Evolutionary conservation across 2,113 vertebrate genomes (phyloP), one percentile per base, ranked within the genome.

Genomic region (Nannobrachium achirus): DNA sequence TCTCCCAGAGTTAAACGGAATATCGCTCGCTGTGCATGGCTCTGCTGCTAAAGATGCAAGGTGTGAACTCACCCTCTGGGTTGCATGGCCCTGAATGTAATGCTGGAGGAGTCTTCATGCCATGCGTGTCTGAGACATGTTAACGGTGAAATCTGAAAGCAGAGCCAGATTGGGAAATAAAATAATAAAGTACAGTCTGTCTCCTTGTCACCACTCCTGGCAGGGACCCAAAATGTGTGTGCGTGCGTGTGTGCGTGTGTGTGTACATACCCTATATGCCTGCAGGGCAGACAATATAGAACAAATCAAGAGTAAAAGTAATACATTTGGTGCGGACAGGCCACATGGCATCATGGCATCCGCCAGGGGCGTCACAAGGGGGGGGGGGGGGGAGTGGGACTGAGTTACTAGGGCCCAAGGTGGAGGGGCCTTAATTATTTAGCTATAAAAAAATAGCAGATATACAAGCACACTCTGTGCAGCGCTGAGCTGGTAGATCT

Each of bases 151-250:
- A 66, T 8, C 65, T 56, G 64, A 68, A 69, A 56, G 45, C 8
- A 18, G 39, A 55, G 64, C 79, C 83, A 86, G 85, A 82, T 81
- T 78, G 85, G 76, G 58, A 42, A 66, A 25, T 25, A 25, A 25
- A 25, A 25, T 25, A 25, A 25, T 25, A 25, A 82, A 75, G 62
- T 63, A 48, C 20, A 59, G 68, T 42, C 63, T 45, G 73, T 46
- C 58, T 64, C 53, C 40, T 4, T 80, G 82, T 80, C 80, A 66
- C 63, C 8, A 15, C 8, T 38, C 15, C 62, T 78, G 81, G 76
- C 70, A 40, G 53, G 49, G 39, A 42, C 73, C 80, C 82, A 81
- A 40, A 69, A 66, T 20, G 45, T 74, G 66, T 63, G 46, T 15
- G 13, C 40, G 61, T 50, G 62, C 19, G 62, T 51, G 46, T 62